Conservation (phyloP, 2,888 invertebrate species). For the Cerastis leucographa region DNA sequence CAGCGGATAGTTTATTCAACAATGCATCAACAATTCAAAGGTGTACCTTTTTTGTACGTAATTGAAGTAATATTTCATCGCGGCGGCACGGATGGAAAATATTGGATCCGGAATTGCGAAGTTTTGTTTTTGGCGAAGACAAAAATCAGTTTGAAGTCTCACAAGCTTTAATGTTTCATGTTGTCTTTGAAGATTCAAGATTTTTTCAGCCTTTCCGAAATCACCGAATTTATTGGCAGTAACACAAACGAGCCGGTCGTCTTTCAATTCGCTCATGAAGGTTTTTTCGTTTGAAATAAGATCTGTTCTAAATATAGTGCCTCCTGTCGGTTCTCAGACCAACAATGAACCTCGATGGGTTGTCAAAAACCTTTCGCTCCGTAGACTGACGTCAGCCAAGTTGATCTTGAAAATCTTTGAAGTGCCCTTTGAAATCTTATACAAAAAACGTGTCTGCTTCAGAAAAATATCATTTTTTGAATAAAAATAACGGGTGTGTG, state of each 20-base stretch:
- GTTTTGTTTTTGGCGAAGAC: conserved; percentile 19
- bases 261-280: conserved; percentile 20
- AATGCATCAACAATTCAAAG: conserved; percentile 69
- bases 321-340: conserved; percentile 33
- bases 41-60: conserved; percentile 59
- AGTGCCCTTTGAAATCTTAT: conserved; percentile 32
- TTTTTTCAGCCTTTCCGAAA: conserved; percentile 6
- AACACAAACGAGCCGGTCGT: conserved; percentile 25
- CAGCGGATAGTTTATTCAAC: conserved; percentile 68
- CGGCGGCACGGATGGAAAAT: conserved; percentile 23
- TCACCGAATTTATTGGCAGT: conserved; percentile 38
- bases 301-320: conserved; percentile 48
- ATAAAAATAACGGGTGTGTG: conserved; percentile 6
- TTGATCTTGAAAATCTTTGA: conserved; percentile 45
- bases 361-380: conserved; percentile 56
- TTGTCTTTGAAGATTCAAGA: conserved; percentile 32
- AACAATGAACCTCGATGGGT: conserved; percentile 42
- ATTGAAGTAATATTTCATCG: conserved; percentile 61
- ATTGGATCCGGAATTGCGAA: conserved; percentile 25
- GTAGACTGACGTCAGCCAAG: conserved; percentile 34
- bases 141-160: conserved; percentile 7
- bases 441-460: conserved; percentile 3
- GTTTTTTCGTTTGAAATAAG: conserved; percentile 36
- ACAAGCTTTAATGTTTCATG: conserved; percentile 5
- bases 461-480: conserved; percentile 21